A percentile compares a stretch with the other conserved stretches of the same genome.
Evolutionary conservation across 1,140 invertebrate genomes (phyloP).

Genomic region (Lethrus apterus): DNA sequence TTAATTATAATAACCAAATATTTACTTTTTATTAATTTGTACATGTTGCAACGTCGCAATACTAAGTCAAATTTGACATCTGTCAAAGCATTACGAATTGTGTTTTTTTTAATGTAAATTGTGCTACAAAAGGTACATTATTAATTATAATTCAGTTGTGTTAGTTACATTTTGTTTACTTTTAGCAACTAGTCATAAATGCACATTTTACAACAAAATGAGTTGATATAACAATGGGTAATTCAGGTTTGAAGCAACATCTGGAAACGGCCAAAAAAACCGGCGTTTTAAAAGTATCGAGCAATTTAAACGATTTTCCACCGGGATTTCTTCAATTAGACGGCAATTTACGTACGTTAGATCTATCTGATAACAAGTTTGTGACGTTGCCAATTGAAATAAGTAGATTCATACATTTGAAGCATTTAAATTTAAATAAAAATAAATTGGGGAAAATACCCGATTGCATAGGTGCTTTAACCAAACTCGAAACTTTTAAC

Average conservation of each 20-base stretch:
- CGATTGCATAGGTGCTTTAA: slow-evolving; percentile 63
- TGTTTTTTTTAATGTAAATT: neutral
- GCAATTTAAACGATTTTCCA: slow-evolving; percentile 61
- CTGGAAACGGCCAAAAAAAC: slow-evolving; percentile 90
- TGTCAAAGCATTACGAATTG: slow-evolving; percentile 5
- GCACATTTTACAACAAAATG: too few species aligned
- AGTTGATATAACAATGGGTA: slow-evolving; percentile 61
- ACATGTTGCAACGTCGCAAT: too few species aligned
- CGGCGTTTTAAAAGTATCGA: slow-evolving; percentile 78
- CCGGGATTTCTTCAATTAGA: slow-evolving; percentile 52
- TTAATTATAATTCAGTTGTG: too few species aligned
- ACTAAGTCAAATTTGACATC: slow-evolving; percentile 2
- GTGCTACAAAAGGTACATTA: too few species aligned
- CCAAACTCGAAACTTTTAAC: slow-evolving; percentile 79
- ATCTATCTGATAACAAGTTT: slow-evolving; percentile 89
- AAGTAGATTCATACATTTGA: slow-evolving; percentile 69
- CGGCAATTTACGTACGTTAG: slow-evolving; percentile 75
- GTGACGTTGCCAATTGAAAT: slow-evolving; percentile 66
- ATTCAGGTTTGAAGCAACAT: slow-evolving; percentile 80
- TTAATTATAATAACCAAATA: too few species aligned
- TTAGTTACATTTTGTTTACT: too few species aligned
- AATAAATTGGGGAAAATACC: slow-evolving; percentile 65
- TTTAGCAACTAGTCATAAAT: too few species aligned
- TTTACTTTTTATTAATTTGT: too few species aligned
- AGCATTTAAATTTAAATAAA: slow-evolving; percentile 73